Evolutionary conservation across 23 tunicate species (phyloP).

Genomic region (Styela clava): DNA sequence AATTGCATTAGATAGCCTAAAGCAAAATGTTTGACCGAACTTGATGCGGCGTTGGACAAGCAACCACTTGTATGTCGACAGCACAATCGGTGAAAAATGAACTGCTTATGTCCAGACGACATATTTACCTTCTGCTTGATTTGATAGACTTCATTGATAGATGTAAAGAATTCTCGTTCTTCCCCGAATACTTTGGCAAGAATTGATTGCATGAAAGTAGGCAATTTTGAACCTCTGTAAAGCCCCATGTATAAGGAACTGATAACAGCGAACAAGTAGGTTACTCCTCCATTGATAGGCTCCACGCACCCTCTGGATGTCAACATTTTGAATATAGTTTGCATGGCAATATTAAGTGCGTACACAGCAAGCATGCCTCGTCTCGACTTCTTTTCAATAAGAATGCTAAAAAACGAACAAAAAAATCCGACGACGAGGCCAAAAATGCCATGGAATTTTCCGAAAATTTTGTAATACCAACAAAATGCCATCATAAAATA

Average conservation of each 20-base stretch:
- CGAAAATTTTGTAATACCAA: background rate
- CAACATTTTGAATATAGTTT: background rate
- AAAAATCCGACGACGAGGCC: background rate
- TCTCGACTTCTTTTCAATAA: background rate
- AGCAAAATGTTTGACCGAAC: background rate
- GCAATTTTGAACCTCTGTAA: background rate
- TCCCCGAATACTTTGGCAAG: background rate
- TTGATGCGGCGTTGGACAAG: background rate
- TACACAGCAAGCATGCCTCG: background rate
- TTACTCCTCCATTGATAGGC: background rate
- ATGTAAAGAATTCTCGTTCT: background rate
- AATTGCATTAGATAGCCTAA: background rate
- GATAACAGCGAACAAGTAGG: background rate
- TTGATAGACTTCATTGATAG: background rate
- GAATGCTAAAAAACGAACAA: background rate
- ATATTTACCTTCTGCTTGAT: background rate
- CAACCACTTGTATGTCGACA: background rate
- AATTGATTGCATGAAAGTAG: background rate
- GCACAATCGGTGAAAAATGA: background rate
- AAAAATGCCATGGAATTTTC: background rate
- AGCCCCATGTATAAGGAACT: slow-evolving; percentile 9
- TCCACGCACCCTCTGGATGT: background rate
- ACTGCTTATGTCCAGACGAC: background rate
- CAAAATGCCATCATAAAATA: background rate
- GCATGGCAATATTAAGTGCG: background rate